phyloP scores from a whole-genome alignment of 1,140 invertebrate species.

The Drosophila jambulina region DNA sequence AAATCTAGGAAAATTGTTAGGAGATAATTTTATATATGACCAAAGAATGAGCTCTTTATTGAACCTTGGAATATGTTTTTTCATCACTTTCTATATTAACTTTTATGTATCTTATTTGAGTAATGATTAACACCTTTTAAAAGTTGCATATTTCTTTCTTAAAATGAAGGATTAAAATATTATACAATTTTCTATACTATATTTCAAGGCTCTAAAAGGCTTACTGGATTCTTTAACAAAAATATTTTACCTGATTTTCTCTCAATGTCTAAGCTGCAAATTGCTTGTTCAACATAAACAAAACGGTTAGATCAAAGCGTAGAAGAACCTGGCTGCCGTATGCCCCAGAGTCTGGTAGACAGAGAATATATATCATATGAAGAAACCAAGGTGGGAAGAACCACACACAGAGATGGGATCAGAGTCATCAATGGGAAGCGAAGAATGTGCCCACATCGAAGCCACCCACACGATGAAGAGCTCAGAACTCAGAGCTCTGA shows the following conservation, averaged over 20 bases:
- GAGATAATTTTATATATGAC: neutral
- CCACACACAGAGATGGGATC: slow-evolving; percentile 50
- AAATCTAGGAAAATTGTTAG: neutral
- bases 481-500: slow-evolving; percentile 37
- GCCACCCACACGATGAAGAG: slow-evolving; percentile 66
- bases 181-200: neutral
- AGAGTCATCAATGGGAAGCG: slow-evolving; percentile 32
- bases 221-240: neutral
- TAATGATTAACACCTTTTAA: too few species aligned
- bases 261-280: slow-evolving; percentile 37
- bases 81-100: too few species aligned
- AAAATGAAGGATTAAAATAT: neutral
- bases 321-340: slow-evolving; percentile 17
- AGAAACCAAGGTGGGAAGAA: slow-evolving; percentile 10
- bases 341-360: neutral
- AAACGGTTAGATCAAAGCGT: slow-evolving; percentile 57
- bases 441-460: slow-evolving; percentile 60
- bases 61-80: neutral
- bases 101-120: too few species aligned
- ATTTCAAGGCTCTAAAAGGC: neutral
- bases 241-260: neutral
- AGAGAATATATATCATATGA: slow-evolving; percentile 6
- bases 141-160: neutral
- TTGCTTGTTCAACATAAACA: slow-evolving; percentile 59
- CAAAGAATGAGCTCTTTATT: neutral